phyloP scores from a whole-genome alignment of 1,140 invertebrate species.

The Zaprionus capensis region DNA sequence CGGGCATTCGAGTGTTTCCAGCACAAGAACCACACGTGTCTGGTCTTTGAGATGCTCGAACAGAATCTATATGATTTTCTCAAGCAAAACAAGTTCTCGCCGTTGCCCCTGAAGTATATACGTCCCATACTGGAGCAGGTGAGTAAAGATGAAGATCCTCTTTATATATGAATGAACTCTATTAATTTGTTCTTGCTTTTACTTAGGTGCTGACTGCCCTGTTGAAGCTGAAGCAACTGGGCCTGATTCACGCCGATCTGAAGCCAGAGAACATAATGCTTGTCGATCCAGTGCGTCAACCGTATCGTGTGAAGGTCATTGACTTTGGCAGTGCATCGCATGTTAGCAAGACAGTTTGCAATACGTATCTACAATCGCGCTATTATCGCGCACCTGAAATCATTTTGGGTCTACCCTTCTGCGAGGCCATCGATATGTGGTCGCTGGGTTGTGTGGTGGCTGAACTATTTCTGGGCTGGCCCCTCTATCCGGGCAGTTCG shows the following conservation, averaged over 20 bases:
- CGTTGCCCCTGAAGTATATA: conserved; percentile 98
- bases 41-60: conserved; percentile 99
- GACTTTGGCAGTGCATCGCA: conserved; percentile 99
- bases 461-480: conserved; percentile 99
- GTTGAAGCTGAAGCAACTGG: conserved; percentile 98
- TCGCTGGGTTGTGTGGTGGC: conserved; percentile 99
- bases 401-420: conserved; percentile 98
- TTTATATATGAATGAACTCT: neutral
- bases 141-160: neutral
- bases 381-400: conserved; percentile 99
- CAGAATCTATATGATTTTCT: conserved; percentile 99
- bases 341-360: conserved; percentile 99
- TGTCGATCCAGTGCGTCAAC: conserved; percentile 98
- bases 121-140: conserved; percentile 99
- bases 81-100: conserved; percentile 99
- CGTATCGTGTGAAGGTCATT: conserved; percentile 98
- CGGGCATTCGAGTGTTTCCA: conserved; percentile 99
- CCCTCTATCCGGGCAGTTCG: conserved; percentile 99
- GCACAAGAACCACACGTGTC: conserved; percentile 99
- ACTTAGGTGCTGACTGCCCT: conserved; percentile 92
- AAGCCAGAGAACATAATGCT: conserved; percentile 99
- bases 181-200: neutral
- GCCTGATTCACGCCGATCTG: conserved; percentile 99
- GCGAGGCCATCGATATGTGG: conserved; percentile 99
- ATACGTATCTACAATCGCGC: conserved; percentile 99